Base-by-base conservation (phyloP, 1,140 invertebrate species). In the Pemphigus obesinymphae region DNA sequence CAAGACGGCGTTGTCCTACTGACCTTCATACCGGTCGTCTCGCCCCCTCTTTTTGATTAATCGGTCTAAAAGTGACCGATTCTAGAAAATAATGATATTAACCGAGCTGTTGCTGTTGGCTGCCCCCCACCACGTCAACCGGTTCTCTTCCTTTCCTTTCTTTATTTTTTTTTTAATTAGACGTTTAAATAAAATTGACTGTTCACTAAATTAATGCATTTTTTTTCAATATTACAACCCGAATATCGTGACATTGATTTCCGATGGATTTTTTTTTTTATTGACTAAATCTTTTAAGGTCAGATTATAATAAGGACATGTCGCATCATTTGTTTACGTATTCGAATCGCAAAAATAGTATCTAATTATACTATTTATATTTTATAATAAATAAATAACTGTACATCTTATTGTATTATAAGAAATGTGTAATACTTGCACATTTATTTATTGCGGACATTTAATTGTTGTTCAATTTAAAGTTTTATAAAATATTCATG, bases 1-100 rank as follows among this genome's bases (percentile, higher is more conserved):
- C 15, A 80, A 40, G 76, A 61, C 76, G 76, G 13, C 55, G 76
- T 80, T 80, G 76, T 80, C 76, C 76, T 80, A 80, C 76, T 80
- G 76, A 80, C 76, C 76, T 80, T 80, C 76, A 80, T 80, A 63
- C 34, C 37, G 50, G 76, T 61, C 76, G 76, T 63, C 76, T 80
- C 76, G 75, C 76, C 76, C 76, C 76, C 76, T 80, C 55, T 29
- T 80, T 80, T 80, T 80, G 76, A 80, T 80, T 80, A 80, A 80
- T 80, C 55, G 55, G 34, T 61, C 76, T 63, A 61, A 61, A 80
- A 63, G 53, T 80, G 76, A 80, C 76, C 55, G 76, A 78, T 78
- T 78, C 76, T 63, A 63, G 55, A 80, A 80, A 80, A 80, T 80
- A 80, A 80, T 80, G 55, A 78, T 78, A 78, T 40, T 58, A 80